Conservation (phyloP, 2,888 invertebrate genomes). For the Cyrtodaria siliqua region DNA sequence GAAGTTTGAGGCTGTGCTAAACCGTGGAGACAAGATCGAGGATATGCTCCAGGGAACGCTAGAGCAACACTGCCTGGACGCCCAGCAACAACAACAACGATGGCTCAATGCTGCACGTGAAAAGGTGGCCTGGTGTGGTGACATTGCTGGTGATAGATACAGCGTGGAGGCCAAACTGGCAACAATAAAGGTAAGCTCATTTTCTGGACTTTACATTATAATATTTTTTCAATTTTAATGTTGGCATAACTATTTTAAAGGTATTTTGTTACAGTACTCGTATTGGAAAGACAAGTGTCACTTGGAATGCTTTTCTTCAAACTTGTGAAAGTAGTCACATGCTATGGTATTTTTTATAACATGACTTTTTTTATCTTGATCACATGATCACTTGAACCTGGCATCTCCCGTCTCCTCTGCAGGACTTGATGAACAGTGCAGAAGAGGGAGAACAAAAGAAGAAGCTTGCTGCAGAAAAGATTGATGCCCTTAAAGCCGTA, state of each 20-base stretch:
- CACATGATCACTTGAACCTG: too few relatives aligned
- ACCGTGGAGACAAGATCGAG: constrained; percentile 91
- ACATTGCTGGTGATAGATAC: constrained; percentile 93
- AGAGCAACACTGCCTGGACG: constrained; percentile 95
- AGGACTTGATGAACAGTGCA: constrained; percentile 88
- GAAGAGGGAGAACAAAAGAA: constrained; percentile 89
- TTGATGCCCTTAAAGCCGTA: constrained; percentile 88
- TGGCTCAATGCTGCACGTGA: constrained; percentile 93
- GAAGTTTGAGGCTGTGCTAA: constrained; percentile 91
- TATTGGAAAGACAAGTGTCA: too few relatives aligned
- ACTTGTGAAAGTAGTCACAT: too few relatives aligned
- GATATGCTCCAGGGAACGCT: constrained; percentile 90
- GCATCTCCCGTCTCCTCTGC: too few relatives aligned
- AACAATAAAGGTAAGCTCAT: constrained; percentile 81
- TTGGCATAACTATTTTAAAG: too few relatives aligned
- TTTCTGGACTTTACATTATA: background rate
- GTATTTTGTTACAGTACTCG: too few relatives aligned
- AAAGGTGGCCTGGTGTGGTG: constrained; percentile 93
- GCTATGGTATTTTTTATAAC: background rate
- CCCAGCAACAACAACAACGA: constrained; percentile 92
- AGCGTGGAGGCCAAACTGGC: constrained; percentile 96
- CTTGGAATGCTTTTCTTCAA: too few relatives aligned
- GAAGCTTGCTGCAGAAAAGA: constrained; percentile 90
- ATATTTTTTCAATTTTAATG: background rate
- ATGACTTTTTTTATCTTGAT: background rate